These are phyloP conservation scores for Callorhinus ursinus DNA, from an alignment of 2,113 vertebrate genomes.

Conservation along the genomic window DNA sequence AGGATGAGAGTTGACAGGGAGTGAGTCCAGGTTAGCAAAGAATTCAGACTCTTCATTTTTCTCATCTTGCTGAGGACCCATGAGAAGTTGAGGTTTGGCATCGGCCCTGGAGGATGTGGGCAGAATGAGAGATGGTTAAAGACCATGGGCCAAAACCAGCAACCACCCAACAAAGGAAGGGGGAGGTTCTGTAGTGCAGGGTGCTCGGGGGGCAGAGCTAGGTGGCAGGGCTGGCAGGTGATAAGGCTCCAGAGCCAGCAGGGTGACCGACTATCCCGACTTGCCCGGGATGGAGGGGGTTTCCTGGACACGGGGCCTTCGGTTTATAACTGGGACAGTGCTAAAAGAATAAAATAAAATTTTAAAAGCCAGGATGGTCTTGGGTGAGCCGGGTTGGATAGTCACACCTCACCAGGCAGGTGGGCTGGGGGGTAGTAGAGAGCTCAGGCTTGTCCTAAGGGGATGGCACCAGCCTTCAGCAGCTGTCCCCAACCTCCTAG, in stretches of 20 bases:
- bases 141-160: accelerated
- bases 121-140: not conserved
- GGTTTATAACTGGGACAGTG: not conserved
- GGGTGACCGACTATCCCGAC: not conserved
- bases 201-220: not conserved
- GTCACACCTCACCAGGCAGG: not conserved
- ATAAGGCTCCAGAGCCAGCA: not conserved
- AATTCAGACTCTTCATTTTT: no score
- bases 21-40: not conserved
- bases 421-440: not conserved
- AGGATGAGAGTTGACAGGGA: not conserved
- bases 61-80: not conserved
- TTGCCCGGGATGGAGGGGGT: not conserved
- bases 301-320: not conserved
- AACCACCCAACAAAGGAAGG: not conserved
- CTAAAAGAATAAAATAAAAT: not conserved
- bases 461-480: not conserved
- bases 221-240: not conserved
- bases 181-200: not conserved
- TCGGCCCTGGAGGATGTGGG: not conserved
- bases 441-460: not conserved
- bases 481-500: not conserved
- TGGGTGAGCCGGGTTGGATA: no score
- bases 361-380: not conserved
- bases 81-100: not conserved